Conservation (phyloP, 2,113 vertebrate species). For the Osmerus eperlanus region DNA sequence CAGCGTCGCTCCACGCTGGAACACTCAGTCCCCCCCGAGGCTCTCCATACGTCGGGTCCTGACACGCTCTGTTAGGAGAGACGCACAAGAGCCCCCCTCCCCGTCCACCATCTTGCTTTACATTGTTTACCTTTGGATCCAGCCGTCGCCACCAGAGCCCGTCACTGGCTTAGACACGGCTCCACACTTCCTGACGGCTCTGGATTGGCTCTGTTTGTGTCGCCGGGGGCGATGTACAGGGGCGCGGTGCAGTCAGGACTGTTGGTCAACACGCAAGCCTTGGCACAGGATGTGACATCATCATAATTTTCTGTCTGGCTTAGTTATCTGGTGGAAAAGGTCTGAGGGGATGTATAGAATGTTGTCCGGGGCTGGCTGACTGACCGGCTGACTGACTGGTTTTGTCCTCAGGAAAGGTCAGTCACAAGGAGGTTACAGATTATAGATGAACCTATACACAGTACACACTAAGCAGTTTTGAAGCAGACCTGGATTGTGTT, state of each 20-base stretch:
- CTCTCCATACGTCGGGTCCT: too few relatives aligned
- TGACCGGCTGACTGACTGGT: neutral
- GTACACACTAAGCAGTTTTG: too few relatives aligned
- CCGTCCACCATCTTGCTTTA: neutral
- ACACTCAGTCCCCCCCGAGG: too few relatives aligned
- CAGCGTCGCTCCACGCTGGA: too few relatives aligned
- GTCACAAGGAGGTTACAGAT: neutral
- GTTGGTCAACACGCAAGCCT: constrained; percentile 59
- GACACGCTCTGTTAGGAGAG: too few relatives aligned
- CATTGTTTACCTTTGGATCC: constrained; percentile 27
- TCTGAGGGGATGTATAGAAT: neutral
- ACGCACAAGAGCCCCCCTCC: neutral
- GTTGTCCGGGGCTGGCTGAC: neutral
- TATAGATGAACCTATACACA: too few relatives aligned
- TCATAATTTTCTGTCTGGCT: constrained; percentile 50
- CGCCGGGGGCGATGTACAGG: constrained; percentile 14
- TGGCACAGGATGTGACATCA: constrained; percentile 58
- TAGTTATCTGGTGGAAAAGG: constrained; percentile 55
- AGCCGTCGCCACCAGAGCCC: neutral
- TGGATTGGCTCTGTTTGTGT: constrained; percentile 44
- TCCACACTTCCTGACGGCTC: constrained; percentile 32
- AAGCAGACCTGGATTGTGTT: too few relatives aligned
- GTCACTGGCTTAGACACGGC: constrained; percentile 24
- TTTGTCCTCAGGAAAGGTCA: neutral
- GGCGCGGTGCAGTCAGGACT: constrained; percentile 35